Conservation (phyloP, 2,113 vertebrate species). For the Formicarius rufipectus region DNA sequence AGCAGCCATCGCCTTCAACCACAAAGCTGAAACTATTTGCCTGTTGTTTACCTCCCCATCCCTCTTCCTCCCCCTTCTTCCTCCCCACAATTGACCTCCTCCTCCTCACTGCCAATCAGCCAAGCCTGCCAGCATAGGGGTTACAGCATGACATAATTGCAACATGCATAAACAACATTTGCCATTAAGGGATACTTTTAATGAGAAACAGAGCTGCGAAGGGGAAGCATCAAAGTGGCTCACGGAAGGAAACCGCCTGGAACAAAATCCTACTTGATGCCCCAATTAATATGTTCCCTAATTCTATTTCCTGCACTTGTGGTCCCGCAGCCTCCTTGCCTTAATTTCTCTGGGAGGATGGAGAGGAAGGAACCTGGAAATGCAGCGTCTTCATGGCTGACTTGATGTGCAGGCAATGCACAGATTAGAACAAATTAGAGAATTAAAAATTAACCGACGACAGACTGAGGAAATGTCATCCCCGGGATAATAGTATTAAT, state of each 20-base stretch:
- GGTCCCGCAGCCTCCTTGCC: slow-evolving; percentile 78
- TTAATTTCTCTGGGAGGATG: slow-evolving; percentile 84
- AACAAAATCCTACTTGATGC: slow-evolving; percentile 85
- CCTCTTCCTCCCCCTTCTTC: neutral
- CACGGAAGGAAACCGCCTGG: slow-evolving; percentile 84
- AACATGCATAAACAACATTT: slow-evolving; percentile 78
- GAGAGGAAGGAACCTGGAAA: slow-evolving; percentile 83
- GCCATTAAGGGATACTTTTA: slow-evolving; percentile 82
- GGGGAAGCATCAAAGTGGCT: slow-evolving; percentile 83
- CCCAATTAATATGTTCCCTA: slow-evolving; percentile 87
- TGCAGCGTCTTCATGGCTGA: slow-evolving; percentile 78
- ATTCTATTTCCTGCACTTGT: slow-evolving; percentile 86
- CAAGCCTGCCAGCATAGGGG: slow-evolving; percentile 56
- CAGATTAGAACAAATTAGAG: slow-evolving; percentile 86
- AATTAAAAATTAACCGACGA: slow-evolving; percentile 80
- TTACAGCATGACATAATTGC: slow-evolving; percentile 78
- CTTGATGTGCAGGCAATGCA: slow-evolving; percentile 80
- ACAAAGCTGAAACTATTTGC: neutral
- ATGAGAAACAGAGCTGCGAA: slow-evolving; percentile 83
- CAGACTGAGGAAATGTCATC: slow-evolving; percentile 83
- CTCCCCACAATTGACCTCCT: slow-evolving; percentile 26
- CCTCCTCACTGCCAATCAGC: slow-evolving; percentile 38
- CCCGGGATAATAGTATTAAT: slow-evolving; percentile 82
- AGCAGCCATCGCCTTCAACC: neutral
- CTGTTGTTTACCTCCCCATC: neutral